phyloP scores from a whole-genome alignment of 2,888 invertebrate genomes.

The Caenorhabditis sp. region DNA sequence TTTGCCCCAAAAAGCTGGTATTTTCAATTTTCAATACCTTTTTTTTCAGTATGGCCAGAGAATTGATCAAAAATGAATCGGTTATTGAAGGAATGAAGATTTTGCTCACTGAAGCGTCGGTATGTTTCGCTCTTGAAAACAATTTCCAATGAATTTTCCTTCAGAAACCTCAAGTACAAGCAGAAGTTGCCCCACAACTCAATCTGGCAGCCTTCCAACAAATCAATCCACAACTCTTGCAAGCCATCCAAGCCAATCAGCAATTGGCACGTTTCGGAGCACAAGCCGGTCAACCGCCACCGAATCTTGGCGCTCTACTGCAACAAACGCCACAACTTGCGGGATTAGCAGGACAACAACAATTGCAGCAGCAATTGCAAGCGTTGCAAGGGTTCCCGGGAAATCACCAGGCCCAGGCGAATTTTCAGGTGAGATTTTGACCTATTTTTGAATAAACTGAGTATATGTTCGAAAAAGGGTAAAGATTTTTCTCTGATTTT shows the following conservation, averaged over 20 bases:
- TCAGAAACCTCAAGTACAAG: not conserved
- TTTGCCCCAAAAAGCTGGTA: not conserved
- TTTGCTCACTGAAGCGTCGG: not conserved
- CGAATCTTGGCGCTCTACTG: not conserved
- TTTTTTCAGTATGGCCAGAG: constrained; percentile 2
- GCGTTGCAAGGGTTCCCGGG: not conserved
- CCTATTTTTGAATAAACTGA: too few species aligned
- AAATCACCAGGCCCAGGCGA: not conserved
- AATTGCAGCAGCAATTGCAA: not conserved
- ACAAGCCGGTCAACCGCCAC: not conserved
- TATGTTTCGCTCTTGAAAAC: not conserved
- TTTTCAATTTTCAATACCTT: not conserved
- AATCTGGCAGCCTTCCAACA: not conserved
- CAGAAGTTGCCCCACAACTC: not conserved
- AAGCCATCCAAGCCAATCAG: not conserved
- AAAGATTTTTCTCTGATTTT: too few species aligned
- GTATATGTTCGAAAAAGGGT: too few species aligned
- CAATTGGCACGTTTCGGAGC: not conserved
- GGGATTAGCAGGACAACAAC: not conserved
- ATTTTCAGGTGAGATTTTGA: not conserved
- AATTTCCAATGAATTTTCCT: not conserved
- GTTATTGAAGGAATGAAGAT: constrained; percentile 8
- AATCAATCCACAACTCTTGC: not conserved
- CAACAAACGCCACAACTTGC: not conserved
- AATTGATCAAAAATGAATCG: constrained; percentile 6